phyloP scores from a whole-genome alignment of 30 jellyfish, hydroid and myxozoan species.

The Haliclystus octoradiatus region DNA sequence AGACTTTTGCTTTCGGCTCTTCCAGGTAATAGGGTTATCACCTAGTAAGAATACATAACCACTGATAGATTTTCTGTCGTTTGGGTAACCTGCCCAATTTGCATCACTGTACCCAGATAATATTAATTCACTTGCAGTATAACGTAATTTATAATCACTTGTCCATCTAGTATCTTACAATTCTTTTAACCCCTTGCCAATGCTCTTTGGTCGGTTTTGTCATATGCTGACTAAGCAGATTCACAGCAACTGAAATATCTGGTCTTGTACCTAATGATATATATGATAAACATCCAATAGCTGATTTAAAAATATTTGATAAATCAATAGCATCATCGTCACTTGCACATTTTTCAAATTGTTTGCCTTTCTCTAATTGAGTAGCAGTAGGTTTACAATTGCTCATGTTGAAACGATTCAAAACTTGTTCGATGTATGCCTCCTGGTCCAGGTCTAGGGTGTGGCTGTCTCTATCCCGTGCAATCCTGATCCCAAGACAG shows the following conservation, averaged over 20 bases:
- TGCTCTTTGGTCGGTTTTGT: slow-evolving; percentile 24
- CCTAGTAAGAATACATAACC: slow-evolving; percentile 18
- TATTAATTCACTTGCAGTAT: no score
- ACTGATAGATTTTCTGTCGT: slow-evolving; percentile 24
- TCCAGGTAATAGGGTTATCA: no score
- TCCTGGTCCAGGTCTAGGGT: slow-evolving; percentile 21
- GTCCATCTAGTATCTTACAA: slow-evolving; percentile 38
- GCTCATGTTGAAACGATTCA: slow-evolving; percentile 8
- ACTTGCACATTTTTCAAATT: no score
- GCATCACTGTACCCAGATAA: slow-evolving; percentile 55
- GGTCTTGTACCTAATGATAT: slow-evolving; percentile 29
- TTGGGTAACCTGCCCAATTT: slow-evolving; percentile 56
- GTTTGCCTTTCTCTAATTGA: no score
- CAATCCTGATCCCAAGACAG: slow-evolving; percentile 30
- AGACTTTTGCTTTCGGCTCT: no score
- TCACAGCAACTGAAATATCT: slow-evolving; percentile 39
- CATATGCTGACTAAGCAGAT: slow-evolving; percentile 6
- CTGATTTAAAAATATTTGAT: slow-evolving; percentile 26
- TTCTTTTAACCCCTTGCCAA: slow-evolving; percentile 46
- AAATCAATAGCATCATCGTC: slow-evolving; percentile 5
- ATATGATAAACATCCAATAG: slow-evolving; percentile 33
- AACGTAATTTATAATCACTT: no score
- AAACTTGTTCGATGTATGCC: slow-evolving; percentile 1
- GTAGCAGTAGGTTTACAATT: slow-evolving; percentile 37
- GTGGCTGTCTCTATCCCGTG: slow-evolving; percentile 24